Base-by-base conservation (phyloP, 2,113 vertebrate species). In the Gobiocypris rarus region DNA sequence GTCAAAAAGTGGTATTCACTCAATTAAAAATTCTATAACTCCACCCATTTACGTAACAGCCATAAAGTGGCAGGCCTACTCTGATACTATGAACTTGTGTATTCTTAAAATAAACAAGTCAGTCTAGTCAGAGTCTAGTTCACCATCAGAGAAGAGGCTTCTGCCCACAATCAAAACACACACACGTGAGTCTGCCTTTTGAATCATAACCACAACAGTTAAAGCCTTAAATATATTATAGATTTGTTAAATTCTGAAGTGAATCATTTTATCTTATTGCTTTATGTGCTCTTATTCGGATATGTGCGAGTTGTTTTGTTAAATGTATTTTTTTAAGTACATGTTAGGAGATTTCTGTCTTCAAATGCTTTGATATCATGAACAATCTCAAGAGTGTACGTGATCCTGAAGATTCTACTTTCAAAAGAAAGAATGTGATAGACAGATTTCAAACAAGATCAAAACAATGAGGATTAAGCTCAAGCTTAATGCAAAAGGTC, bases 71-170 rank as follows among this genome's bases (percentile, higher is more conserved):
- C 28, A 31, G 38, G 26, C 17, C 58, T 24, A 50, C 56, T n/a
- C 28, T 63, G 34, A 81, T 59, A 22, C 54, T 56, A 50, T 43
- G 73, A 73, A n/a, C 26, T 43, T 31, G 79, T 82, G 86, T 78
- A 45, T 83, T 83, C 61, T 19, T 56, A 24, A 75, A 67, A 50
- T 82, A 48, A 84, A 86, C 84, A 75, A 82, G 84, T 80, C 54
- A 26, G 70, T 84, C 82, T 65, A 15, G 82, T 85, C 31, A 11
- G 28, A 28, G 3, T 17, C 48, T 8, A 3, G 4, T 7, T 81
- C 8, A 5, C 19, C 9, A 5, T 48, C 70, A 48, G 67, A 61
- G 28, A 80, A 38, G 56, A 71, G 73, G 19, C 13, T 71, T 73
- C 80, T 38, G 7, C 22, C 1, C 19, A 38, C 8, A 15, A 69